Percentiles rank a stretch among this genome's conserved stretches.
These are phyloP conservation scores for Gymnocypris eckloni DNA, from an alignment of 2,797 vertebrate genomes.

Conservation along the genomic window DNA sequence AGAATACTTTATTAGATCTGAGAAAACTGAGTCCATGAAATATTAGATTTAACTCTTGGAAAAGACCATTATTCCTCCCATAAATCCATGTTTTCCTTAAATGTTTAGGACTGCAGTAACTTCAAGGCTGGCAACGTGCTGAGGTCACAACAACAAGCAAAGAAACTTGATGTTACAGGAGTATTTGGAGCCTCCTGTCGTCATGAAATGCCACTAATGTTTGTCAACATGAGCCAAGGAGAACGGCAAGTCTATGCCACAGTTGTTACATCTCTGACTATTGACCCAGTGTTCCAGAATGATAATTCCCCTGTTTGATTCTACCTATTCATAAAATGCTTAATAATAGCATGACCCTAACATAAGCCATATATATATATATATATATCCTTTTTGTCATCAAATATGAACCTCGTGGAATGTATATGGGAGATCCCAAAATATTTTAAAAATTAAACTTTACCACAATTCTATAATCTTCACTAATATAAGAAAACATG, in stretches of 20 bases:
- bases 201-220: constrained; percentile 31
- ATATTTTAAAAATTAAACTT: too few relatives aligned
- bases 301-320: too few relatives aligned
- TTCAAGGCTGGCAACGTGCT: constrained; percentile 30
- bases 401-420: neutral
- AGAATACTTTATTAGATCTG: too few relatives aligned
- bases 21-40: too few relatives aligned
- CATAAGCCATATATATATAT: too few relatives aligned
- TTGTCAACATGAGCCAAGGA: constrained; percentile 30
- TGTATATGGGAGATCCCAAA: neutral
- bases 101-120: constrained; percentile 35
- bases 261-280: neutral
- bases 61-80: neutral
- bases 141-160: constrained; percentile 2
- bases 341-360: too few relatives aligned
- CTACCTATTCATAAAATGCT: too few relatives aligned
- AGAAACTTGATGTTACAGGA: constrained; percentile 29
- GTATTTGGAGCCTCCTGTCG: constrained; percentile 24
- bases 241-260: constrained; percentile 11
- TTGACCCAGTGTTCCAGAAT: too few relatives aligned
- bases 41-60: too few relatives aligned
- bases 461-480: too few relatives aligned
- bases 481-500: too few relatives aligned
- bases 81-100: neutral
- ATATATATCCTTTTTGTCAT: too few relatives aligned